Percentiles rank a stretch among this genome's conserved stretches.
These are phyloP conservation scores for Chrysochloris asiatica DNA, from an alignment of 2,113 vertebrate species.

Conservation along the genomic window DNA sequence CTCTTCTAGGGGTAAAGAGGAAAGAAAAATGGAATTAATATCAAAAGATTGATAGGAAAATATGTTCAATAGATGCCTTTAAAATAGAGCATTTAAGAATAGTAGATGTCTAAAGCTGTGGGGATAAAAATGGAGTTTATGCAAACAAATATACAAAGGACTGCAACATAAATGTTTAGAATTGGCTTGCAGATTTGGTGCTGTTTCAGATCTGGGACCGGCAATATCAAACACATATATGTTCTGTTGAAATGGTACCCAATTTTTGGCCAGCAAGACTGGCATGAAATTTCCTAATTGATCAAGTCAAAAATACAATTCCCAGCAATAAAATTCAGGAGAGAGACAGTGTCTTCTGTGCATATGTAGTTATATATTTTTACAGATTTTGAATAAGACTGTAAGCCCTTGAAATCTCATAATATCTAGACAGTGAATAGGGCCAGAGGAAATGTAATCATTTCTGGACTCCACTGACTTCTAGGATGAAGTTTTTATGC, in stretches of 20 bases:
- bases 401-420: not conserved
- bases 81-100: not conserved
- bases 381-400: slow-evolving; percentile 1
- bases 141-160: slow-evolving; percentile 3
- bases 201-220: not conserved
- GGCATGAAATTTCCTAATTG: not conserved
- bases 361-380: not conserved
- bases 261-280: not conserved
- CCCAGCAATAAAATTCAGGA: not conserved
- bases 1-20: not conserved
- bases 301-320: not conserved
- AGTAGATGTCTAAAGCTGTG: not conserved
- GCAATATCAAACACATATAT: not conserved
- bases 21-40: slow-evolving; percentile 9
- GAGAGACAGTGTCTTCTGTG: not conserved
- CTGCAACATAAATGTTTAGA: not conserved
- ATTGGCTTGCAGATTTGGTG: not conserved
- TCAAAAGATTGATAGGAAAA: not conserved
- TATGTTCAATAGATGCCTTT: not conserved
- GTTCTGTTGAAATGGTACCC: not conserved
- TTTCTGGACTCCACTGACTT: no score
- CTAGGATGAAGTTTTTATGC: no score
- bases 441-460: not conserved
- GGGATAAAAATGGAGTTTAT: not conserved
- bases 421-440: not conserved